A percentile compares a stretch with the other conserved stretches of the same genome.
Evolutionary conservation across 2,888 invertebrate genomes (phyloP).

Genomic region (Eretmocerus hayati): DNA sequence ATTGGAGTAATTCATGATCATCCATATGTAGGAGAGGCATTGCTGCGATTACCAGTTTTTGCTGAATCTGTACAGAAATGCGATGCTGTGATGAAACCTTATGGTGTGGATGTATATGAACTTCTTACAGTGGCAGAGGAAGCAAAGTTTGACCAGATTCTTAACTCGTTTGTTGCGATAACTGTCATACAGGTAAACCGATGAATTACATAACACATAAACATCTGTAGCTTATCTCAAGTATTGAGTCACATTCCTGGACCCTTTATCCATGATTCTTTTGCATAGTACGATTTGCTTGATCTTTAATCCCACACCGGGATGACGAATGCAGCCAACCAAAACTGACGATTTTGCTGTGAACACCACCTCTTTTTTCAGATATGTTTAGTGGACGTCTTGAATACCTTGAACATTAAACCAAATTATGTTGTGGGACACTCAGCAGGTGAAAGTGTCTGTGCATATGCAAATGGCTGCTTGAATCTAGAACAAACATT

Average conservation of each 20-base stretch:
- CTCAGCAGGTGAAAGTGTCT: constrained; percentile 90
- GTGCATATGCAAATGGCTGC: constrained; percentile 90
- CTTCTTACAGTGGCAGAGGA: constrained; percentile 55
- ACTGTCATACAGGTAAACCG: constrained; percentile 56
- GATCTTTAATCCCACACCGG: too few relatives aligned
- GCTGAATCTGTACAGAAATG: constrained; percentile 56
- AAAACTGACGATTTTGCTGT: neutral
- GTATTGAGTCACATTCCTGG: too few relatives aligned
- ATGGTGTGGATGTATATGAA: constrained; percentile 57
- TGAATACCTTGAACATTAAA: constrained; percentile 53
- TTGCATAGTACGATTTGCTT: neutral
- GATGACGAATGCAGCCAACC: too few relatives aligned
- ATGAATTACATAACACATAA: too few relatives aligned
- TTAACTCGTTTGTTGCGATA: constrained; percentile 68
- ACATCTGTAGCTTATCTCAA: neutral
- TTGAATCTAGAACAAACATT: constrained; percentile 53
- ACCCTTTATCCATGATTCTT: neutral
- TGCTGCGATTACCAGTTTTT: constrained; percentile 61
- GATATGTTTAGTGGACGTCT: constrained; percentile 62
- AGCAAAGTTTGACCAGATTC: constrained; percentile 56
- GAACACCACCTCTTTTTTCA: constrained; percentile 15
- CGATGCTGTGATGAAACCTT: constrained; percentile 53
- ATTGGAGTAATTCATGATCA: too few relatives aligned
- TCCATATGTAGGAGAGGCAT: constrained; percentile 37
- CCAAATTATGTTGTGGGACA: constrained; percentile 77